These are phyloP conservation scores for Athene noctua DNA, from an alignment of 2,113 vertebrate species.

Conservation along the genomic window DNA sequence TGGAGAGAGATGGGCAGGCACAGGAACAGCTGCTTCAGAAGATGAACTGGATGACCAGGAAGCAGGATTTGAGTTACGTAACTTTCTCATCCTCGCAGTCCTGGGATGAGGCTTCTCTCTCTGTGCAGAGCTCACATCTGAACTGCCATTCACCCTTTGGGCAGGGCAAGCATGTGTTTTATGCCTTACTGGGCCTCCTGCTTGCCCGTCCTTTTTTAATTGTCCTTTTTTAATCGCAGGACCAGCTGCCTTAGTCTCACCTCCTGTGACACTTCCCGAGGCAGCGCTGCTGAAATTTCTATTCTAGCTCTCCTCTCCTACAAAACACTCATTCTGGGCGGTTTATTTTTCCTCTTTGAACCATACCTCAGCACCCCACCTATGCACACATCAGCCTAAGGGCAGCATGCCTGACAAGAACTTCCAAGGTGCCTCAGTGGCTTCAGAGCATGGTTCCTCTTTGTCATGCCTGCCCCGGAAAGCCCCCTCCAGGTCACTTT, in stretches of 20 bases:
- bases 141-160: not conserved
- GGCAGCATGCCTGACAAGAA: accelerated
- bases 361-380: not conserved
- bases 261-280: not conserved
- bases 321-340: not conserved
- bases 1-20: not conserved
- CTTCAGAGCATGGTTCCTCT: not conserved
- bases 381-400: not conserved
- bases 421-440: not conserved
- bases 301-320: not conserved
- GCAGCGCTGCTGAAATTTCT: not conserved
- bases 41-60: not conserved
- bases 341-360: not conserved
- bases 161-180: not conserved
- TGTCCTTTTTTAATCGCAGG: not conserved
- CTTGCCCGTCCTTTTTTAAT: not conserved
- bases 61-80: not conserved
- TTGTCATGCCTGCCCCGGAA: not conserved
- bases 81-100: not conserved
- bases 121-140: not conserved
- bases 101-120: not conserved
- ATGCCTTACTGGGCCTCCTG: not conserved
- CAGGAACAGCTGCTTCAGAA: not conserved
- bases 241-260: not conserved
- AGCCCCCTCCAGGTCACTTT: accelerated